A percentile compares a stretch with the other conserved stretches of the same genome.
Conservation (phyloP, 2,113 vertebrate species). For the Ancistrus triradiatus region DNA sequence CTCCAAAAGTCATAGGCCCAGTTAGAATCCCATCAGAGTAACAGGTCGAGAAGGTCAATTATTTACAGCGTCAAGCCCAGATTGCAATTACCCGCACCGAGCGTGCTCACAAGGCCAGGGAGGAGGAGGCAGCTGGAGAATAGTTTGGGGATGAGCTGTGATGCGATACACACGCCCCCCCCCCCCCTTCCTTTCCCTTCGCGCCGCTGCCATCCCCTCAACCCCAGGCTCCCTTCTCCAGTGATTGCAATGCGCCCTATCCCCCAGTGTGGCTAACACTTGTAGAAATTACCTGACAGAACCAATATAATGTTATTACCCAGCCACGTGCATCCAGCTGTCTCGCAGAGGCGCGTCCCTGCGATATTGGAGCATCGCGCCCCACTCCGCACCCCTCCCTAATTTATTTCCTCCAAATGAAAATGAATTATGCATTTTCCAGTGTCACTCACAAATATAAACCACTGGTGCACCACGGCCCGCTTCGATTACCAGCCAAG, state of each 20-base stretch:
- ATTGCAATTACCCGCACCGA: constrained; percentile 45
- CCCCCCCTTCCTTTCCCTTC: not conserved
- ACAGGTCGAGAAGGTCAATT: constrained; percentile 49
- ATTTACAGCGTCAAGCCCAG: constrained; percentile 49
- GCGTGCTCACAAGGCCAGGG: constrained; percentile 25
- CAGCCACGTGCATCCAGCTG: constrained; percentile 59
- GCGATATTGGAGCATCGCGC: constrained; percentile 40
- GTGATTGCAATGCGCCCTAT: constrained; percentile 43
- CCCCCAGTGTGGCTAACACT: constrained; percentile 68
- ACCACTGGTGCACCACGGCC: constrained; percentile 13
- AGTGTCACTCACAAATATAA: constrained; percentile 46
- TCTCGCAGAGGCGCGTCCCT: constrained; percentile 40
- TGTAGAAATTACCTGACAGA: constrained; percentile 76
- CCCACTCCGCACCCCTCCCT: constrained; percentile 21
- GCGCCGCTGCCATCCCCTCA: not conserved
- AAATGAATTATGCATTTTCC: constrained; percentile 71
- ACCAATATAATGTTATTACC: constrained; percentile 72
- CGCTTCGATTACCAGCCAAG: constrained; percentile 32
- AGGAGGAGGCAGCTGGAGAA: constrained; percentile 17
- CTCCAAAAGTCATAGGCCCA: constrained; percentile 38
- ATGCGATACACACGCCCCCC: constrained; percentile 10
- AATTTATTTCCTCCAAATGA: constrained; percentile 62
- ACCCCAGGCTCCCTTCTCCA: constrained; percentile 24
- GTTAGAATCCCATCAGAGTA: constrained; percentile 52
- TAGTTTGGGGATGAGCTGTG: constrained; percentile 38